phyloP scores from a whole-genome alignment of 2,797 vertebrate genomes.

The Crocodylus rhombifer region DNA sequence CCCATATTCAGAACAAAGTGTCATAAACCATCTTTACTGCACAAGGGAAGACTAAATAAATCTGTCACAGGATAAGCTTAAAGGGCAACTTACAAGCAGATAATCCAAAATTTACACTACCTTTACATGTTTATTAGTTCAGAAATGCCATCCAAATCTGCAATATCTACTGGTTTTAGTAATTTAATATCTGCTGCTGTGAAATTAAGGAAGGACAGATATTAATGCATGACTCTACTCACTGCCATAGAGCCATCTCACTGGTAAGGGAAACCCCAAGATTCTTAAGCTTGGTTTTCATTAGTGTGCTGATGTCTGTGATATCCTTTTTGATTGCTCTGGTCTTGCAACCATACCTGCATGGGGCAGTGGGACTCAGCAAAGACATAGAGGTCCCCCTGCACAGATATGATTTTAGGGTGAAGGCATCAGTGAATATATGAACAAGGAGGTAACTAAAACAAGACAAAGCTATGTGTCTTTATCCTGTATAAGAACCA shows the following conservation, averaged over 20 bases:
- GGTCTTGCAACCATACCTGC: background rate
- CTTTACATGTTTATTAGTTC: background rate
- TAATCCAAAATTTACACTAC: background rate
- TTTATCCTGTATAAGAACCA: background rate
- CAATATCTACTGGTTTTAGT: background rate
- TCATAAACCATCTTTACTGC: background rate
- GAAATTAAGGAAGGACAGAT: constrained; percentile 1
- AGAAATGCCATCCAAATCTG: background rate
- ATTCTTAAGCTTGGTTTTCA: background rate
- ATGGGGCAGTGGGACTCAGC: background rate
- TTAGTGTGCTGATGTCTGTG: background rate
- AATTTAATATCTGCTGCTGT: background rate
- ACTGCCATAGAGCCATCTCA: background rate
- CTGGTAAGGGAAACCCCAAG: background rate
- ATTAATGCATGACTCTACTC: background rate
- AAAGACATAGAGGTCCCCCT: background rate
- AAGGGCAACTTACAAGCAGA: background rate
- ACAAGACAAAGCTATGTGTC: background rate
- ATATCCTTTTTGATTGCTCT: background rate
- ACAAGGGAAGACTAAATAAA: background rate
- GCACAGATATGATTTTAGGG: background rate
- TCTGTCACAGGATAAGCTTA: background rate
- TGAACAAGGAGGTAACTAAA: background rate
- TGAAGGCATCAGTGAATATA: background rate
- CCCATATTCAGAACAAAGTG: background rate